Evolutionary conservation across 1,140 invertebrate genomes (phyloP), one percentile per base, ranked within the genome.

Genomic region (Dendrolimus punctatus): DNA sequence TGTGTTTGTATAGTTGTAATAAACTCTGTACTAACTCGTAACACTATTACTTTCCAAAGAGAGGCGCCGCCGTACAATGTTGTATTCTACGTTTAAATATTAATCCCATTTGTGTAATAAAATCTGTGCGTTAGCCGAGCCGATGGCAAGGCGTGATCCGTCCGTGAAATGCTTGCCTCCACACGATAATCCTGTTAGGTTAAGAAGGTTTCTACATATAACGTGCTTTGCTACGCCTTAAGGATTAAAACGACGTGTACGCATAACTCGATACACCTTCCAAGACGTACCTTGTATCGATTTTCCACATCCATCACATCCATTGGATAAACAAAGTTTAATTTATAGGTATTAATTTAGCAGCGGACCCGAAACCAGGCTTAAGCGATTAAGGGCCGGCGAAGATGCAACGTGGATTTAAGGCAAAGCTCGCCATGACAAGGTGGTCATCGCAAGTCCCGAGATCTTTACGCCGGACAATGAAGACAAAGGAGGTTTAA

Each of bases 141-240:
- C 66, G 68, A 71, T 71, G 73, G 72, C 68, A 73, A 76, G 71
- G 71, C 76, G 76, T 81, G 80, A 84, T 85, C 82, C 80, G 82
- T 71, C 82, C 82, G 79, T 85, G 80, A 84, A 83, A 79, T 79
- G 79, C 77, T 78, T 81, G 76, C 88, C 88, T 89, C 88, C 87
- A 80, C 87, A 88, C 87, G 89, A 87, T 90, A 90, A 90, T 90
- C 89, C 87, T 89, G 89, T 90, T 90, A 90, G 89, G 88, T 89
- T 90, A 90, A 90, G 89, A 90, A 90, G 89, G 89, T 90, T 90
- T 90, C 89, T 89, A 88, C 89, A 90, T 90, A 90, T 90, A 89
- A 90, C 86, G 81, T 88, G 89, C 87, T 90, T 89, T 89, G 80
- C 81, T 84, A 79, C 84, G 88, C 88, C 89, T 90, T 89, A 89